phyloP scores from a whole-genome alignment of 2,113 vertebrate genomes.

The Lophotis ruficrista region DNA sequence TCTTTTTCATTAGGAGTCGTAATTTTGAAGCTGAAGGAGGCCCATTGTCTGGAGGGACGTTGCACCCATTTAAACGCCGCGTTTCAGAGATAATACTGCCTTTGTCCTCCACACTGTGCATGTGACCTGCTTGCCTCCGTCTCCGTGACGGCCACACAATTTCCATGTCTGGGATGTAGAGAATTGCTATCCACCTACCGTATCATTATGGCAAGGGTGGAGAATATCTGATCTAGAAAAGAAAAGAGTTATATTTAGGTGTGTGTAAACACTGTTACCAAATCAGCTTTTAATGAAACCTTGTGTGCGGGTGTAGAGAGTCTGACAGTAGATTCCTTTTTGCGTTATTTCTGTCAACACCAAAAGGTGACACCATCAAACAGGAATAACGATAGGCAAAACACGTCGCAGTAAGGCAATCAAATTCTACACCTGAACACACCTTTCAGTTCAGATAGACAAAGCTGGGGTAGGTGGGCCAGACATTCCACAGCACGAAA shows the following conservation, averaged over 20 bases:
- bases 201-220: conserved; percentile 26
- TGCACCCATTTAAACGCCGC: neutral
- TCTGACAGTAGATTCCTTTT: neutral
- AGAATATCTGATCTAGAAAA: neutral
- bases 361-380: neutral
- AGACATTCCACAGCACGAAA: neutral
- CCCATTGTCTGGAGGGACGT: neutral
- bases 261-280: neutral
- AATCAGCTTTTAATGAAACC: conserved; percentile 17
- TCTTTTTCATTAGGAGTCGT: neutral
- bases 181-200: neutral
- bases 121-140: neutral
- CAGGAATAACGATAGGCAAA: neutral
- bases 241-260: conserved; percentile 30
- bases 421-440: neutral
- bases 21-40: neutral
- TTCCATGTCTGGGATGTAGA: conserved; percentile 22
- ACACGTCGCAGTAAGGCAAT: neutral
- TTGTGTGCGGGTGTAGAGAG: neutral
- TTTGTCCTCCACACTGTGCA: fast-evolving
- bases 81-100: neutral
- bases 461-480: neutral
- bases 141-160: neutral
- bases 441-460: neutral
- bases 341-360: neutral